A percentile compares a stretch with the other conserved stretches of the same genome.
Conservation (phyloP, 2,888 invertebrate species). For the Ophion costatus region DNA sequence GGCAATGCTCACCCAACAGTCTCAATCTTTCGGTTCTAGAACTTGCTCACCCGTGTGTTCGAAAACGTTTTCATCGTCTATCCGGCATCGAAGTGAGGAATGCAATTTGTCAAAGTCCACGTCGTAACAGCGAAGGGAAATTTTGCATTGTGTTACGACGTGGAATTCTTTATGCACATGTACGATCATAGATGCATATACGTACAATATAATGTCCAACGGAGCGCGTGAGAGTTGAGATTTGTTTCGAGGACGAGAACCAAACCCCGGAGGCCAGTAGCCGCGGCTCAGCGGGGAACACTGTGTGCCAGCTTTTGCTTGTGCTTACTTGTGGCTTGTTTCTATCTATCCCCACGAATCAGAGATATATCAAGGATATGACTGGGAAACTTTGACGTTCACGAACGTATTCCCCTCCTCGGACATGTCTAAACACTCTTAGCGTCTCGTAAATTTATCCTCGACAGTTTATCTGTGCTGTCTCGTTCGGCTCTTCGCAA, state of each 20-base stretch:
- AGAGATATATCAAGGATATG: conserved; percentile 66
- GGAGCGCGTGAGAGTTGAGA: conserved; percentile 64
- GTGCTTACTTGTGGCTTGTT: conserved; percentile 51
- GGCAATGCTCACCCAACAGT: no score
- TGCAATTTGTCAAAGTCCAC: conserved; percentile 31
- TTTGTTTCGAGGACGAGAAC: conserved; percentile 62
- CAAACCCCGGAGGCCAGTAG: conserved; percentile 64
- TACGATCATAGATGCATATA: conserved; percentile 10
- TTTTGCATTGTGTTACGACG: conserved; percentile 9
- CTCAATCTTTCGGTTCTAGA: no score
- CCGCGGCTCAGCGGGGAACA: conserved; percentile 43
- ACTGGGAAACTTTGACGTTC: conserved; percentile 68
- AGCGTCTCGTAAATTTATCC: conserved; percentile 71
- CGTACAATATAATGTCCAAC: conserved; percentile 18
- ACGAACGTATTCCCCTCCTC: conserved; percentile 54
- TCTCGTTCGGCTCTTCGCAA: conserved; percentile 57
- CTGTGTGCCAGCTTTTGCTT: conserved; percentile 31
- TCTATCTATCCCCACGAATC: conserved; percentile 62
- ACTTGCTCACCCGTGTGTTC: no score
- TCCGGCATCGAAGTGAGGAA: conserved; percentile 19
- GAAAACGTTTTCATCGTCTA: not conserved
- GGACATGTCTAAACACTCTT: conserved; percentile 69
- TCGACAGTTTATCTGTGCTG: conserved; percentile 67
- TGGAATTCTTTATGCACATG: conserved; percentile 20
- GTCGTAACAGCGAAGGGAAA: conserved; percentile 24